Evolutionary conservation across 1,140 invertebrate species (phyloP).

Genomic region (Lordiphosa mommai): DNA sequence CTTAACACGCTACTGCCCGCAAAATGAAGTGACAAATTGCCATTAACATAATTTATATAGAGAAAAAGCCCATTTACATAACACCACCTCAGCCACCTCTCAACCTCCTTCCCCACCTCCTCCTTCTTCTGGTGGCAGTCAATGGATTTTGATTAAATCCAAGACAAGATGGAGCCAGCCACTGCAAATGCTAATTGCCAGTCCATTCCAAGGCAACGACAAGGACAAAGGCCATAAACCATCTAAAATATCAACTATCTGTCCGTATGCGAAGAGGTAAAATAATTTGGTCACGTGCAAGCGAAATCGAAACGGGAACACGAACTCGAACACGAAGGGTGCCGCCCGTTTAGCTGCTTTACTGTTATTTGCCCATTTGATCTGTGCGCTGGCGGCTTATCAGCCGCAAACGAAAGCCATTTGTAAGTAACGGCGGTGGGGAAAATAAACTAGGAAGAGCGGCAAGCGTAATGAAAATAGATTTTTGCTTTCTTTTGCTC

Average conservation of each 20-base stretch:
- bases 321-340: neutral
- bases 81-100: neutral
- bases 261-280: slow-evolving; percentile 34
- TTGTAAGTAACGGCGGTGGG: slow-evolving; percentile 17
- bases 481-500: slow-evolving; percentile 23
- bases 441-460: neutral
- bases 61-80: too few species aligned
- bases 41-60: too few species aligned
- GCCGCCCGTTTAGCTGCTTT: slow-evolving; percentile 32
- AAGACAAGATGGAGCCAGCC: too few species aligned
- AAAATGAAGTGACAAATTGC: too few species aligned
- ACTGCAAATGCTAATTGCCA: too few species aligned
- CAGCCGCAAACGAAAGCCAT: slow-evolving; percentile 56
- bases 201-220: neutral
- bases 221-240: slow-evolving; percentile 15
- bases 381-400: slow-evolving; percentile 48
- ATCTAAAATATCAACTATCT: slow-evolving; percentile 54
- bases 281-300: slow-evolving; percentile 68
- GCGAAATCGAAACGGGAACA: slow-evolving; percentile 27
- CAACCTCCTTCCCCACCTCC: slow-evolving; percentile 9
- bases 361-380: slow-evolving; percentile 51
- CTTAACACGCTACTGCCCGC: too few species aligned
- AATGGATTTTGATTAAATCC: slow-evolving; percentile 34
- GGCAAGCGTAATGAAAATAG: slow-evolving; percentile 40
- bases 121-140: slow-evolving; percentile 30